A percentile compares a stretch with the other conserved stretches of the same genome.
These are phyloP conservation scores for Drosophila miranda DNA, from an alignment of 1,140 invertebrate species.

Conservation along the genomic window DNA sequence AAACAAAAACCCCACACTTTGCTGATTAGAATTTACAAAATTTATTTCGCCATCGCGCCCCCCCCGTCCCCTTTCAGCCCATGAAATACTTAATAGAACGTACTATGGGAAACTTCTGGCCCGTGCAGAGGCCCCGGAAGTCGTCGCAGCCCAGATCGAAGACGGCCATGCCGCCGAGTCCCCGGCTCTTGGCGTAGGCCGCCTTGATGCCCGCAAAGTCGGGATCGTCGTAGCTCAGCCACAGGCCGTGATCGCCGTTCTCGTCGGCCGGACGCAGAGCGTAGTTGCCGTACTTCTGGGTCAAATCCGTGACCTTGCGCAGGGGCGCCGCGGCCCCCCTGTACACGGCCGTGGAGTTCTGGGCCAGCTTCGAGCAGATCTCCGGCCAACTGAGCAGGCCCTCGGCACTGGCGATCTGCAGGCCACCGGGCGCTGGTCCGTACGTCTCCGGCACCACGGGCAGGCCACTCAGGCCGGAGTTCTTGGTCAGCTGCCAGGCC, in stretches of 20 bases:
- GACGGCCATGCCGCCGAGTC: slow-evolving; percentile 91
- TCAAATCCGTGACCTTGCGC: slow-evolving; percentile 88
- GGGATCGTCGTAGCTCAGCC: slow-evolving; percentile 95
- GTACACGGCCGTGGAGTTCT: slow-evolving; percentile 83
- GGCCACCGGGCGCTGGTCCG: slow-evolving; percentile 85
- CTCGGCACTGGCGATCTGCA: slow-evolving; percentile 84
- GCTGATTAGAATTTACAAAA: slow-evolving; percentile 45
- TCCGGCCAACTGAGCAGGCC: slow-evolving; percentile 87
- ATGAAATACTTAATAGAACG: slow-evolving; percentile 84
- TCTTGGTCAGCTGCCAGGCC: slow-evolving; percentile 89
- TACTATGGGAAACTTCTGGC: slow-evolving; percentile 89
- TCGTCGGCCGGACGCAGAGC: slow-evolving; percentile 88
- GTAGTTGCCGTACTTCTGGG: slow-evolving; percentile 89
- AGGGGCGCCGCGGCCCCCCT: slow-evolving; percentile 86
- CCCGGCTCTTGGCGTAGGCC: slow-evolving; percentile 87
- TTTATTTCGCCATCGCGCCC: slow-evolving; percentile 12
- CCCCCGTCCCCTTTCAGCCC: neutral
- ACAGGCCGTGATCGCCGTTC: slow-evolving; percentile 88
- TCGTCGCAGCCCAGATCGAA: slow-evolving; percentile 92
- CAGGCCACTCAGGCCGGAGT: slow-evolving; percentile 88
- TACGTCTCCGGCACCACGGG: slow-evolving; percentile 87
- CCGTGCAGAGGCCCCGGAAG: slow-evolving; percentile 90
- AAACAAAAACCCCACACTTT: no score
- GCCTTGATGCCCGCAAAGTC: slow-evolving; percentile 93
- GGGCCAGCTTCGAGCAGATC: slow-evolving; percentile 84